phyloP scores from a whole-genome alignment of 2,888 invertebrate species.

The Hydriomena furcata region DNA sequence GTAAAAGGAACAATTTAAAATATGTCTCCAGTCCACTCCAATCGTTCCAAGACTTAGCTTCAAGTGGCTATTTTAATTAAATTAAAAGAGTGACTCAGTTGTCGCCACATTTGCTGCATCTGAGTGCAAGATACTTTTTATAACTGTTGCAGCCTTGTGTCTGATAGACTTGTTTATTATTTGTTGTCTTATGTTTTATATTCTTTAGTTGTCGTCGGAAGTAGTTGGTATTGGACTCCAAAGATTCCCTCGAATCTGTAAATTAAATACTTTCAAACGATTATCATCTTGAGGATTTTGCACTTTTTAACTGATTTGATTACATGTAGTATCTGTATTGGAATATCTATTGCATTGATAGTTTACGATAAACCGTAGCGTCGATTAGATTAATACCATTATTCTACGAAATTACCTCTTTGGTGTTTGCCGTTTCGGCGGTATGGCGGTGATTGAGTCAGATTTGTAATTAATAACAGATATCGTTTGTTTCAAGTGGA shows the following conservation, averaged over 20 bases:
- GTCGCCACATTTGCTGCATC: slow-evolving; percentile 14
- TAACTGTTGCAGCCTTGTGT: slow-evolving; percentile 22
- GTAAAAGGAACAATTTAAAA: slow-evolving; percentile 9
- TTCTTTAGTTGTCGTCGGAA: too few relatives aligned
- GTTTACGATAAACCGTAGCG: slow-evolving; percentile 29
- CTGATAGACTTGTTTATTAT: slow-evolving; percentile 1
- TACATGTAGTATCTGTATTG: slow-evolving; percentile 23
- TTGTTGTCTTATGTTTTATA: too few relatives aligned
- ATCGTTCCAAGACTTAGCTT: slow-evolving; percentile 22
- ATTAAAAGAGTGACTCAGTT: slow-evolving; percentile 28
- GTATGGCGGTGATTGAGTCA: slow-evolving; percentile 21
- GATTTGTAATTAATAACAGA: slow-evolving; percentile 7
- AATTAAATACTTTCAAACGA: too few relatives aligned
- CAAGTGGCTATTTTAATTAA: slow-evolving; percentile 30
- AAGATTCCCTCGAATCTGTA: too few relatives aligned
- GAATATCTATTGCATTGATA: slow-evolving; percentile 36
- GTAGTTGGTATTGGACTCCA: too few relatives aligned
- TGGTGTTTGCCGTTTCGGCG: slow-evolving; percentile 21
- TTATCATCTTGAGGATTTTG: background rate
- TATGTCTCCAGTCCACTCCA: slow-evolving; percentile 8
- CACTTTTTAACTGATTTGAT: slow-evolving; percentile 6
- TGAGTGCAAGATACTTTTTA: slow-evolving; percentile 32
- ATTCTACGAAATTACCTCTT: slow-evolving; percentile 32
- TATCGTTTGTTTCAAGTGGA: slow-evolving; percentile 9
- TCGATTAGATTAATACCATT: slow-evolving; percentile 42